Evolutionary conservation across 2,888 invertebrate genomes (phyloP), one percentile per base, ranked within the genome.

Genomic region (Siphonodentalium dalli): DNA sequence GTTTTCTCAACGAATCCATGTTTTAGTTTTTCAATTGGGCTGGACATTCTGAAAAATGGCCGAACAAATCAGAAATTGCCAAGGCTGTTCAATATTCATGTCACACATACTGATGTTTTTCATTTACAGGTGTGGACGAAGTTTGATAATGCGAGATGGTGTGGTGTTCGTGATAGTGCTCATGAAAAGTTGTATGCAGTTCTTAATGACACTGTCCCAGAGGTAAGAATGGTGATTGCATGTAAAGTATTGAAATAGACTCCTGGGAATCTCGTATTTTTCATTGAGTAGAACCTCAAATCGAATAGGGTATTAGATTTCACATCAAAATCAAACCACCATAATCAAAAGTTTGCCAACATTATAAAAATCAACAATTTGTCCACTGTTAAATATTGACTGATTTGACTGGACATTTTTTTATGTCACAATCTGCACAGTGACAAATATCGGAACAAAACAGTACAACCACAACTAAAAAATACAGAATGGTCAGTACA

Each of bases 151-250:
- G 84, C 69, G 5, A 66, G 84, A 64, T 97, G 98, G 97, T 92
- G 92, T 53, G 98, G 95, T 18, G 96, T 93, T 21, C 85, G 98
- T 11, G 95, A 96, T 81, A 88, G 90, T 68, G 96, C 97, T n/a
- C 95, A 96, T 82, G 97, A 97, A 81, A 96, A 97, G 82, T 86
- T 98, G 11, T 91, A 89, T 76, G 87, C 85, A 41, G 84, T 95
- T 62, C 84, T 97, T 45, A 85, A 85, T 56, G 94, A 96, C 83
- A 85, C 87, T 2, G 87, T 89, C 38, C 93, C 97, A 1, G 96
- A 97, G 86, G 95, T 92, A 58, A 64, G 60, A 11, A 9, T 28
- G 24, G 2, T 45, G n/a, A n/a, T n/a, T 3, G 15, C 5, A 21
- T 34, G 29, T 21, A 31, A 31, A n/a, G 15, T n/a, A 31, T 4